Percentiles rank a stretch among this genome's conserved stretches.
phyloP scores from a whole-genome alignment of 2,888 invertebrate species.

The Latheticus oryzae region DNA sequence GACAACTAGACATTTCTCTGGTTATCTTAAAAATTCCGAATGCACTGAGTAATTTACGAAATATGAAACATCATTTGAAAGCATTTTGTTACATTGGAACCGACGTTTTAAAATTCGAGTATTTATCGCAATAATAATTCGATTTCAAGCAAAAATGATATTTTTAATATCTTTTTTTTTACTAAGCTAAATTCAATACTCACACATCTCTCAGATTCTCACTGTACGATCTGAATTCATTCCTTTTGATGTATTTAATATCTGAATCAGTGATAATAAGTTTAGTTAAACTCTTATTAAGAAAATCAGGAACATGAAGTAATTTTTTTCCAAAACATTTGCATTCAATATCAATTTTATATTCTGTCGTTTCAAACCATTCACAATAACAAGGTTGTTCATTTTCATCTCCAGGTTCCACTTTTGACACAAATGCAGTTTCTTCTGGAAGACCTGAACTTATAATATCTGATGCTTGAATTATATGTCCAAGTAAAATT shows the following conservation, averaged over 20 bases:
- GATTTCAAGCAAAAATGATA: no score
- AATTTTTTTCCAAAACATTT: constrained; percentile 58
- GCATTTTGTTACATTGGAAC: no score
- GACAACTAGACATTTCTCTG: no score
- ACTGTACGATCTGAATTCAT: constrained; percentile 60
- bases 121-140: no score
- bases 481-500: constrained; percentile 1
- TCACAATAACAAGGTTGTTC: constrained; percentile 46
- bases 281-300: constrained; percentile 55
- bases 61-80: no score
- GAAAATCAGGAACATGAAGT: constrained; percentile 56
- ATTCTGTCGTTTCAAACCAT: constrained; percentile 55
- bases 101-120: no score
- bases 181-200: no score
- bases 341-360: constrained; percentile 54
- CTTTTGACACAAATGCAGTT: constrained; percentile 38
- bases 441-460: constrained; percentile 18
- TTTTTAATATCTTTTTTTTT: no score
- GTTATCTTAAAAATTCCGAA: no score
- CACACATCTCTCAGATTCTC: constrained; percentile 62
- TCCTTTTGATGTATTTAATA: constrained; percentile 55
- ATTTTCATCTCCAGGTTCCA: constrained; percentile 18
- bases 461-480: no score
- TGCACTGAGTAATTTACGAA: no score
- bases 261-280: constrained; percentile 61